Conservation (phyloP, 2,797 vertebrate species). For the Monodelphis domestica region DNA sequence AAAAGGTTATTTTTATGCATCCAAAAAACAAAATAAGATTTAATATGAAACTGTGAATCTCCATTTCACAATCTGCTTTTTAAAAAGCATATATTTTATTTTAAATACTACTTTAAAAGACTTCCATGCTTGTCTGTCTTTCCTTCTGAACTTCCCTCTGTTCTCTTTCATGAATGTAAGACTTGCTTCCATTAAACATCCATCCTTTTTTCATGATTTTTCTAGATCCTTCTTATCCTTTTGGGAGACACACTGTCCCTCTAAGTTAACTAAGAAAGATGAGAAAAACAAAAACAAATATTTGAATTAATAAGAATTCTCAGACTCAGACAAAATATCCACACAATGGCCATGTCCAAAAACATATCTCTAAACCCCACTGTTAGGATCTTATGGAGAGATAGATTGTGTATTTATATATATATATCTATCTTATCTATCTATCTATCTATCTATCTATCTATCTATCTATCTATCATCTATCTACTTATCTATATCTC, state of each 20-base stretch:
- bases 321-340: not conserved
- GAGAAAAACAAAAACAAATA: not conserved
- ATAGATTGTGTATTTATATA: not conserved
- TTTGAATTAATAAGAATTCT: not conserved
- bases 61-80: too few relatives aligned
- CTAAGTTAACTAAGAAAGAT: not conserved
- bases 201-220: too few relatives aligned
- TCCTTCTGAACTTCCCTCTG: not conserved
- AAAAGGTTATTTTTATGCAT: too few relatives aligned
- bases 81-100: not conserved
- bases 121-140: not conserved
- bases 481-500: too few relatives aligned
- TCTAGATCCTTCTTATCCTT: too few relatives aligned
- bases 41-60: too few relatives aligned
- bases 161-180: not conserved
- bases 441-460: too few relatives aligned
- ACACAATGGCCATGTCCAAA: not conserved
- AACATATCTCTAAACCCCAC: not conserved
- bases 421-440: too few relatives aligned
- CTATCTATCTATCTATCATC: too few relatives aligned
- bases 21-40: too few relatives aligned
- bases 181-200: not conserved
- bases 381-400: not conserved
- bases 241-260: too few relatives aligned
- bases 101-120: not conserved